Evolutionary conservation across 2,797 vertebrate species (phyloP), one percentile per base, ranked within the genome.

Genomic region (Clarias laeviceps): DNA sequence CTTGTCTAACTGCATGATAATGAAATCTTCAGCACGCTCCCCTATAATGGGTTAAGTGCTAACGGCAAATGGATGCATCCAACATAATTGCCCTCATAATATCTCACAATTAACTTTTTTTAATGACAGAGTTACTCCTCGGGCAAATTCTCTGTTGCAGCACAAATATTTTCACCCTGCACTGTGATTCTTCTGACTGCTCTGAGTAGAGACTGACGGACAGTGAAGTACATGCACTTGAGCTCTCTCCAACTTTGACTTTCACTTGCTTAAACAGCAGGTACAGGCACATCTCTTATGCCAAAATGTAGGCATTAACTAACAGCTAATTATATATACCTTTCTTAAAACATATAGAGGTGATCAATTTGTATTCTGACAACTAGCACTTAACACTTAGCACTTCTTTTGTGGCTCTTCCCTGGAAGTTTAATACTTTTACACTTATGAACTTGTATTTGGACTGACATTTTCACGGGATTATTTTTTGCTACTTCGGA

Each of bases 71-170:
- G 20, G 20, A 79, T 40, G 57, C 57, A 61, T 79, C 62, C 57
- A 57, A n/a, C 22, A 79, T 77, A 77, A 59, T 8, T 76, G 32
- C 14, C n/a, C 17, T 34, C 74, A 59, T 61, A 78, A 59, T n/a
- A 78, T 34, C 27, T 57, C 54, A 56, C 15, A 76, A 76, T 57
- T 29, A 57, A 76, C 14, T 18, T 29, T 59, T 76, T 32, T 56
- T 59, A 59, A 24, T 78, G 32, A 37, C 76, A 62, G 74, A 59
- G 37, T 76, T 61, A 62, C 5, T 78, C 32, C 32, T 78, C 4
- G 4, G 32, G 32, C 57, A 61, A 78, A 78, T 37, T 61, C 32
- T 24, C 32, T 77, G 14, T 57, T 76, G 24, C 74, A 32, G 9
- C 29, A 77, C 54, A 56, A 57, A 62, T 61, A 61, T 32, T 37